Evolutionary conservation across 2,113 vertebrate genomes (phyloP).

Genomic region (Mugil cephalus): DNA sequence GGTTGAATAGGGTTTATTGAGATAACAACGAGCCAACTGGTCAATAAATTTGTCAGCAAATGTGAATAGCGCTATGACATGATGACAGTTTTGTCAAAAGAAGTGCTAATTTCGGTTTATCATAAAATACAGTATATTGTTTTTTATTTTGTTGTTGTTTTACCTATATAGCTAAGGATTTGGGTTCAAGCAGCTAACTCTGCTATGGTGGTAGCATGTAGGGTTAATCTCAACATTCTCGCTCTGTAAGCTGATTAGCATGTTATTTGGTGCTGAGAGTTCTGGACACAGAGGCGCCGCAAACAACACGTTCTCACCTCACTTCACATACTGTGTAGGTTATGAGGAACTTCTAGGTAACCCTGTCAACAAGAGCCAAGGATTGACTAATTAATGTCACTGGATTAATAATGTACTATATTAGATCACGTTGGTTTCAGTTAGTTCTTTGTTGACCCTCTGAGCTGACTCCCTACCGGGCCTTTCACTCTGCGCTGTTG

Average conservation of each 20-base stretch:
- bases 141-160: neutral
- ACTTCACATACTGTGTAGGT: neutral
- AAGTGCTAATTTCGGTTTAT: no score
- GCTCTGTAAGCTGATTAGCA: constrained; percentile 72
- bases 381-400: no score
- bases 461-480: no score
- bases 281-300: constrained; percentile 8
- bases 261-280: constrained; percentile 51
- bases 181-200: no score
- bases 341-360: no score
- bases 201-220: constrained; percentile 23
- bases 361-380: no score
- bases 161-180: no score
- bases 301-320: constrained; percentile 13
- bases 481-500: no score
- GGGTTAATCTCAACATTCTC: constrained; percentile 73
- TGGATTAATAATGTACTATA: no score
- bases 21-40: neutral
- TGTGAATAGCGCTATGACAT: neutral
- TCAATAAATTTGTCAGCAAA: neutral
- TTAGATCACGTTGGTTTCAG: no score
- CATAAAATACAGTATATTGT: neutral
- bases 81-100: neutral
- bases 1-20: neutral
- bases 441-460: no score